Evolutionary conservation across 2,888 invertebrate genomes (phyloP), one percentile per base, ranked within the genome.

Genomic region (Melieria picta): DNA sequence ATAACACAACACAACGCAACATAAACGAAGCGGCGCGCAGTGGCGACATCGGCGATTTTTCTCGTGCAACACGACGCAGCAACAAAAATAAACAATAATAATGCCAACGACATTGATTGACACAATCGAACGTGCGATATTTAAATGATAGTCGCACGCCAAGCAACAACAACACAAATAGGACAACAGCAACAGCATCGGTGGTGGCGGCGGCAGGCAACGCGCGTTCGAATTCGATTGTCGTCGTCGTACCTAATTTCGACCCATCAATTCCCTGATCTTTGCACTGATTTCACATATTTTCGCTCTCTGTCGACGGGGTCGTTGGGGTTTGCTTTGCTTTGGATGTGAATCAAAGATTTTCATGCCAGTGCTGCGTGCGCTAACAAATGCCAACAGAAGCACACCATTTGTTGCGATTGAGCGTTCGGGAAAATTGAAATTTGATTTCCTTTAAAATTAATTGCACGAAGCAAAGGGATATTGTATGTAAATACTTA

Each of bases 41-140:
- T 16, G 16, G 16, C 16, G 16, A 16, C 16, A 16, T 16, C 16
- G 16, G 16, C 16, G 16, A 16, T 16, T 16, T 16, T 16, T 16
- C 16, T 16, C 16, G 16, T 16, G 16, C 16, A 16, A 16, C 16
- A 16, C 30, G 47, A 48, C 5, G 43, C 9, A 63, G 50, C 7
- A 48, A 50, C 47, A 63, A 9, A 63, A 55, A 61, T 61, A 48
- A 10, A 48, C n/a, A 16, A 48, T 47, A 48, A 16, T 9, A 1
- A 10, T 9, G 11, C 30, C 11, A 63, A 65, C 43, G 69, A 69
- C 69, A 69, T 69, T 69, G 69, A 69, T 69, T 69, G 69, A 69
- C 69, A 63, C 56, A 57, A 63, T 63, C 69, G 42, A 69, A 63
- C 69, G 45, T 43, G 56, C 55, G 63, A 69, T 63, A 68, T 68